Evolutionary conservation across 2,113 vertebrate species (phyloP).

Genomic region (Cynopterus brachyotis): DNA sequence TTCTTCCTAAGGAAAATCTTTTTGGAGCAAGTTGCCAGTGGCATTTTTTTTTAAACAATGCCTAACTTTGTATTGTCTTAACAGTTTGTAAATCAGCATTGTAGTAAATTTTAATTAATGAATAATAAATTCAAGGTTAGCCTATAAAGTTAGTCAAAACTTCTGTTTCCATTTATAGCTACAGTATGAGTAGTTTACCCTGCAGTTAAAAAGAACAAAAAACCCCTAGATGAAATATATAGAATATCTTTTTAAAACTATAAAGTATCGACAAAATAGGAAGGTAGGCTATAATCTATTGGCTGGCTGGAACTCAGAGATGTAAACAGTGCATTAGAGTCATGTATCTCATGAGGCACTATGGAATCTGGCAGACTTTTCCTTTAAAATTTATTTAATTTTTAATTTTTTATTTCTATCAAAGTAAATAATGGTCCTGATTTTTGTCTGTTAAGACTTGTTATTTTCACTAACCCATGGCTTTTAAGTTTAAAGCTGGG

Average conservation of each 20-base stretch:
- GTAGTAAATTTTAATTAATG: background rate
- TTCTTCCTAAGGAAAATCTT: background rate
- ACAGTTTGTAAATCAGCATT: background rate
- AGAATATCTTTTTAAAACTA: slow-evolving; percentile 11
- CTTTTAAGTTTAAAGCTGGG: slow-evolving; percentile 4
- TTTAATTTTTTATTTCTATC: background rate
- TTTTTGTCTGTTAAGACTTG: background rate
- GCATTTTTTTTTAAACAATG: background rate
- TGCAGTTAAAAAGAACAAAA: background rate
- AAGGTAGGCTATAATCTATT: background rate
- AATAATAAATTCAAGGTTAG: background rate
- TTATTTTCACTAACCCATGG: background rate
- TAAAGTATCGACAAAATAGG: background rate
- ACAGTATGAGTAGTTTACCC: background rate
- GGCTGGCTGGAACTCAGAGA: background rate
- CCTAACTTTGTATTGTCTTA: background rate
- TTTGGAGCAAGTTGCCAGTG: background rate
- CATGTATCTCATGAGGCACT: background rate
- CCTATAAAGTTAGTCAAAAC: background rate
- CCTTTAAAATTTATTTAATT: background rate
- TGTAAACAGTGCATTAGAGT: background rate
- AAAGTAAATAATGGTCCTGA: background rate
- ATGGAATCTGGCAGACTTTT: background rate
- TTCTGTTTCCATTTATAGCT: background rate
- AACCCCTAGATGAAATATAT: background rate